Conservation (phyloP, 2,113 vertebrate species). For the Trogon melanurus region DNA sequence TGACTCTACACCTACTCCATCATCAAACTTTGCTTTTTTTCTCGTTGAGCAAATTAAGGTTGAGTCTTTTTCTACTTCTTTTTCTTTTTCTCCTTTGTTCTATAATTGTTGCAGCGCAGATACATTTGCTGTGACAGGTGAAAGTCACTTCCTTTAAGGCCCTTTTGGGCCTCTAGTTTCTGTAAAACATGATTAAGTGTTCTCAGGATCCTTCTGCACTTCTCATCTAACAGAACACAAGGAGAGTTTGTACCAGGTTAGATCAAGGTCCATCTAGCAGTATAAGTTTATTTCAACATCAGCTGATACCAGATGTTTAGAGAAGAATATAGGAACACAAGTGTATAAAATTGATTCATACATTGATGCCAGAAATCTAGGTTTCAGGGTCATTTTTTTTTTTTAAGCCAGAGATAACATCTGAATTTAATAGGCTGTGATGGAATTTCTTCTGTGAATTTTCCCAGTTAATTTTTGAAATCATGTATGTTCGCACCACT, state of each 20-base stretch:
- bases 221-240: not conserved
- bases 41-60: not conserved
- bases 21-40: not conserved
- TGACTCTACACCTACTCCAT: no score
- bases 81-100: rapidly evolving
- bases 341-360: not conserved
- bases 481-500: not conserved
- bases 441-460: not conserved
- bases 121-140: not conserved
- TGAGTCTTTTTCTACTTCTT: not conserved
- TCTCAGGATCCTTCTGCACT: not conserved
- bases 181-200: not conserved
- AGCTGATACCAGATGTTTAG: not conserved
- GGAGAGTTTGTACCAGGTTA: not conserved
- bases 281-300: not conserved
- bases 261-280: not conserved
- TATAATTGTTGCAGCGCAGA: not conserved
- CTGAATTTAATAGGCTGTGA: not conserved
- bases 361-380: not conserved
- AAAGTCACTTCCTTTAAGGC: not conserved
- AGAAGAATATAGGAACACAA: not conserved
- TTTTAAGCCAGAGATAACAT: not conserved
- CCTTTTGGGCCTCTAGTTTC: not conserved
- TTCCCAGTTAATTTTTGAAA: not conserved
- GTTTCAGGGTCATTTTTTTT: not conserved